Percentiles rank a stretch among this genome's conserved stretches.
These are phyloP conservation scores for Chymomyza caudatula DNA, from an alignment of 2,888 invertebrate genomes.

Conservation along the genomic window DNA sequence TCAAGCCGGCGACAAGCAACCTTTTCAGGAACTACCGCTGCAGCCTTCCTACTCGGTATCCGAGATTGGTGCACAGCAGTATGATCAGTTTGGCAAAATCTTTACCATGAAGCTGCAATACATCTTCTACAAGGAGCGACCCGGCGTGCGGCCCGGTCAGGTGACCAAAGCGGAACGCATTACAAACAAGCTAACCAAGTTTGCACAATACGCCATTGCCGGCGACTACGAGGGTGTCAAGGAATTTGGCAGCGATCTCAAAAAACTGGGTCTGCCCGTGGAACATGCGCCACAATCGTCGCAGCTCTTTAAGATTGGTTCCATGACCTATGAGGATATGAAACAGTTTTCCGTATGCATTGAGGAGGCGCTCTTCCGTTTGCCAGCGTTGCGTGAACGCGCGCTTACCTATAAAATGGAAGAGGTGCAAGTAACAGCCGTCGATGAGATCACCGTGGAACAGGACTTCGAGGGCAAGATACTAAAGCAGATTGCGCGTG, in stretches of 20 bases:
- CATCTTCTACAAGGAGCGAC: constrained; percentile 98
- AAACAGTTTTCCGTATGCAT: constrained; percentile 93
- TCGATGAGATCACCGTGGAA: constrained; percentile 95
- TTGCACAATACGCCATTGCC: constrained; percentile 95
- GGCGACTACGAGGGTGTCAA: constrained; percentile 96
- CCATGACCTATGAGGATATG: constrained; percentile 91
- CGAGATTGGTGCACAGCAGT: constrained; percentile 96
- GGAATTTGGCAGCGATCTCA: constrained; percentile 94
- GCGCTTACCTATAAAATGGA: constrained; percentile 96
- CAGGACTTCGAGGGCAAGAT: constrained; percentile 91
- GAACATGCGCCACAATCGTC: constrained; percentile 98
- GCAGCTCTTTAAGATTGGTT: constrained; percentile 96
- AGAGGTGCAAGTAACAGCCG: constrained; percentile 94
- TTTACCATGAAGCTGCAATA: constrained; percentile 97
- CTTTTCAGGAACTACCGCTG: constrained; percentile 95
- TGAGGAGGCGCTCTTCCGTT: constrained; percentile 94
- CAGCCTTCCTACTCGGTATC: constrained; percentile 97
- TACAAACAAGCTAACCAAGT: constrained; percentile 93
- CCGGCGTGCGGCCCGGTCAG: constrained; percentile 96
- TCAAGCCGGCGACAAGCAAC: constrained; percentile 90
- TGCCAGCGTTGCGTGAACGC: constrained; percentile 91
- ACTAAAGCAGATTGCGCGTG: constrained; percentile 94
- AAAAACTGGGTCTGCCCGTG: constrained; percentile 95
- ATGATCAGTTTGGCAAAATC: constrained; percentile 99
- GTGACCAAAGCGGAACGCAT: constrained; percentile 95